These are phyloP conservation scores for Rallus crepitans DNA, from an alignment of 2,797 vertebrate species.

Conservation along the genomic window DNA sequence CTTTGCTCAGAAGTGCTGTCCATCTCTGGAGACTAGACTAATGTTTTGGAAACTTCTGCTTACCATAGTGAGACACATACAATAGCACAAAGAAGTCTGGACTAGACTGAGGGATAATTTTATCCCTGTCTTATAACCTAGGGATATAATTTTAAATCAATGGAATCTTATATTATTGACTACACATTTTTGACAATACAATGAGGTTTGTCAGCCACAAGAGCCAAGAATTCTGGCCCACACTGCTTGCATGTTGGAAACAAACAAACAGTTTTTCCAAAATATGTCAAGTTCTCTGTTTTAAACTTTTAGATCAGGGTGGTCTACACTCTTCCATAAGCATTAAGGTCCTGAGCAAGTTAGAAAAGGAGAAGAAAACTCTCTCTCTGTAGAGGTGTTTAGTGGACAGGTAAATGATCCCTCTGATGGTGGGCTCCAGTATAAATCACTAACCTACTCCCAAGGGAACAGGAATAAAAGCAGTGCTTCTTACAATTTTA, in stretches of 20 bases:
- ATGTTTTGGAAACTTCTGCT: not conserved
- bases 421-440: not conserved
- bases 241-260: not conserved
- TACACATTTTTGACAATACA: not conserved
- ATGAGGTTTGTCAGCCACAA: not conserved
- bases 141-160: not conserved
- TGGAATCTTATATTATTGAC: not conserved
- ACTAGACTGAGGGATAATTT: not conserved
- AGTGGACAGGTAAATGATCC: not conserved
- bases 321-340: not conserved
- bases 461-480: not conserved
- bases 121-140: not conserved
- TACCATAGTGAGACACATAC: not conserved
- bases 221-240: not conserved
- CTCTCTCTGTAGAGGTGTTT: not conserved
- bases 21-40: not conserved
- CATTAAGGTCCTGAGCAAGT: not conserved
- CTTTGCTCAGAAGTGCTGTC: not conserved
- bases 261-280: accelerated
- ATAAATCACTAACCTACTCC: not conserved
- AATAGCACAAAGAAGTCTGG: not conserved
- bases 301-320: not conserved
- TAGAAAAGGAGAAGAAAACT: not conserved
- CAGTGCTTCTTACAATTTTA: not conserved
- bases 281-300: not conserved